Conservation (phyloP, 2,888 invertebrate species). For the Luperina nickerlii region DNA sequence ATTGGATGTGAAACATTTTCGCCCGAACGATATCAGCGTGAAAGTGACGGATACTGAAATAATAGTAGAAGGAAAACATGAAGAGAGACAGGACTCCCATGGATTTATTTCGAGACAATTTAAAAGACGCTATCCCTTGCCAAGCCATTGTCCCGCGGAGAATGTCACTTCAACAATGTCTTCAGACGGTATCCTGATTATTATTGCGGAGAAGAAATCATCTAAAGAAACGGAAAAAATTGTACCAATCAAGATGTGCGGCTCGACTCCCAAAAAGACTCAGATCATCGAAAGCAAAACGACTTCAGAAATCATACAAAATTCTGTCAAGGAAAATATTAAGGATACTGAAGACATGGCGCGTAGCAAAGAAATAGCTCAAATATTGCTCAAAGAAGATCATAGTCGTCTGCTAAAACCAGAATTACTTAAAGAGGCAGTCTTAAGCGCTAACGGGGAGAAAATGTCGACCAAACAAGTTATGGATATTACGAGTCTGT, state of each 20-base stretch:
- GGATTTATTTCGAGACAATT: constrained; percentile 87
- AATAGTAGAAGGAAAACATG: constrained; percentile 90
- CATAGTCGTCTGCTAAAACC: constrained; percentile 72
- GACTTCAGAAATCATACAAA: constrained; percentile 46
- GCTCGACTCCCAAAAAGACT: constrained; percentile 49
- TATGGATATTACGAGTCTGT: constrained; percentile 46
- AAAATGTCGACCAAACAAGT: constrained; percentile 57
- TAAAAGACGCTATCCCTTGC: constrained; percentile 84
- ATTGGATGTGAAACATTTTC: constrained; percentile 92
- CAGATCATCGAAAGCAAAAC: constrained; percentile 46
- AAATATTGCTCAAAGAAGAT: constrained; percentile 70
- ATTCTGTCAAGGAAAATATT: constrained; percentile 54
- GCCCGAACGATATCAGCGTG: constrained; percentile 92
- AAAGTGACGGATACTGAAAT: constrained; percentile 91
- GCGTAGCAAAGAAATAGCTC: constrained; percentile 59
- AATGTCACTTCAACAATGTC: constrained; percentile 75
- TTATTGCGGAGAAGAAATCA: constrained; percentile 68
- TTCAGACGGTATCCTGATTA: constrained; percentile 75
- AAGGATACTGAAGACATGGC: constrained; percentile 49
- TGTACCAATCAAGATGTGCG: constrained; percentile 74
- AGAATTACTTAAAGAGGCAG: constrained; percentile 66
- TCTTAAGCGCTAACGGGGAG: constrained; percentile 55
- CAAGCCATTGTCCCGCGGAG: constrained; percentile 73
- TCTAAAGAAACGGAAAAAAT: constrained; percentile 68
- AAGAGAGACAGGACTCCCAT: constrained; percentile 86